Base-by-base conservation (phyloP, 2,113 vertebrate species). In the Trogon surrucura region DNA sequence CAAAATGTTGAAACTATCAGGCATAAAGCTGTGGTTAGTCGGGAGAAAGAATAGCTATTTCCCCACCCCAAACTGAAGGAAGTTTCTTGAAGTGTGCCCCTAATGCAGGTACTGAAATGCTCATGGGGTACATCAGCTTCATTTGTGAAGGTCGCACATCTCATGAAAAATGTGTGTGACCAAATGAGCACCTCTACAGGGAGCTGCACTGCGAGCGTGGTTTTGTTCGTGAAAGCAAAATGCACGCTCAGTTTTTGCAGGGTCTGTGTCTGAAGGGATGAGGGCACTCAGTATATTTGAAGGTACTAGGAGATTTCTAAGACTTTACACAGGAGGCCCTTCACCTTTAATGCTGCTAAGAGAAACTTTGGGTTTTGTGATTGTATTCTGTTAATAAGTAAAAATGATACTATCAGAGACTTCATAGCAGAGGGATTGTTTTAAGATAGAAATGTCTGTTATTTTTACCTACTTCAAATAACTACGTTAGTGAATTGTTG, bases 311-410 rank as follows among this genome's bases (percentile, higher is more conserved):
- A 88, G 38, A 8, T 56, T 81, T 69, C 64, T 22, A 70, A 60
- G 44, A 85, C 41, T 78, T 88, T 58, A 48, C 32, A 62, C 3
- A 13, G 47, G 57, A 53, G 36, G 53, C 17, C 57, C 36, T 91
- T 94, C n/a, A 45, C 23, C 44, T 87, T 88, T 77, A 92, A 77
- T 94, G 91, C 95, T 97, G 91, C 95, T 96, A 91, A 81, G 82
- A 88, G 29, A 88, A 61, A 65, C 48, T 61, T 91, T 88, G 45
- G 3, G 15, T 87, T 95, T 87, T 87, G 60, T 95, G 64, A 56
- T 56, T 73, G 25, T 80, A 18, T 32, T 88, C 36, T 92, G 44
- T 88, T 96, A 84, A 77, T 57, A 92, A 97, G 47, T 57, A 91
- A 93, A 95, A 88, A 45, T 16, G 25, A 77, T 29, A 70, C 7